A percentile compares a stretch with the other conserved stretches of the same genome.
These are phyloP conservation scores for Phengaris alcon DNA, from an alignment of 2,888 invertebrate genomes.

Conservation along the genomic window DNA sequence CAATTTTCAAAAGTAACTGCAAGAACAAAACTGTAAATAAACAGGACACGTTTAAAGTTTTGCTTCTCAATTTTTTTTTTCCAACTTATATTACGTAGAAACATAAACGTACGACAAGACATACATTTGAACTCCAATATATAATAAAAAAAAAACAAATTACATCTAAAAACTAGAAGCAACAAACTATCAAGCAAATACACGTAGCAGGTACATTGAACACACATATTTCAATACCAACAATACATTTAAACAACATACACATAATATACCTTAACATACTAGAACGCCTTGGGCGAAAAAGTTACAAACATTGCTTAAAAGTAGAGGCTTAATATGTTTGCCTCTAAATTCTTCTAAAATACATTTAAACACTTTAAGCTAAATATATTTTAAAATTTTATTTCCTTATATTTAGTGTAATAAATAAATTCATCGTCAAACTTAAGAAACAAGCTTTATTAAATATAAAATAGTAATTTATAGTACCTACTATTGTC, in stretches of 20 bases:
- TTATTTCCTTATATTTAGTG: too few species aligned
- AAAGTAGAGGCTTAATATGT: background rate
- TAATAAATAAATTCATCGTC: background rate
- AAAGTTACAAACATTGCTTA: background rate
- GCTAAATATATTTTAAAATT: background rate
- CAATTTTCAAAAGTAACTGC: too few species aligned
- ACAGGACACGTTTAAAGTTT: background rate
- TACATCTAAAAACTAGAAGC: background rate
- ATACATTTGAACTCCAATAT: background rate
- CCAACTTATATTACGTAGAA: background rate
- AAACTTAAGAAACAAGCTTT: background rate
- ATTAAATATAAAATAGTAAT: background rate
- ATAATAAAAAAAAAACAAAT: background rate
- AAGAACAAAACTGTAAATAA: background rate
- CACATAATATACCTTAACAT: background rate
- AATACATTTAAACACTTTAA: background rate
- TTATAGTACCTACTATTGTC: too few species aligned
- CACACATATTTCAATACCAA: background rate
- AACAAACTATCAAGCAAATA: too few species aligned
- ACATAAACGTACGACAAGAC: background rate
- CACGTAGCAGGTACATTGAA: too few species aligned
- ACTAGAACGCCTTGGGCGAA: conserved; percentile 5
- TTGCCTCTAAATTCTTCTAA: background rate
- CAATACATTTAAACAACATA: background rate
- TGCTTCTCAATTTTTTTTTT: background rate